Percentiles rank a stretch among this genome's conserved stretches.
Conservation (phyloP, 1,140 invertebrate species). For the Holcopasites calliopsidis region DNA sequence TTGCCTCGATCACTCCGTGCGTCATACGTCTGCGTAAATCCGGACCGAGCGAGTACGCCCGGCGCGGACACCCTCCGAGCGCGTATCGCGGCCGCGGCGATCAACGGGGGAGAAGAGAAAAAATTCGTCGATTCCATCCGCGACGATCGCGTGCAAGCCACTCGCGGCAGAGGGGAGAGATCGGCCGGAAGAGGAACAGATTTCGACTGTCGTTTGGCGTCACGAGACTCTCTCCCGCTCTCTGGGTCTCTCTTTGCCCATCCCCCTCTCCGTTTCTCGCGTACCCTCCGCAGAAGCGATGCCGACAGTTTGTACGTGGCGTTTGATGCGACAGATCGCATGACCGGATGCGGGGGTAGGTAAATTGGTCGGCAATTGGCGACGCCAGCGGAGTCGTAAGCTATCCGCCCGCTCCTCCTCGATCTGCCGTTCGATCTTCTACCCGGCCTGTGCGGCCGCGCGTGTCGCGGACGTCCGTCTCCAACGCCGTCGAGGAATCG, state of each 20-base stretch:
- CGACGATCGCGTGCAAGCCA: background rate
- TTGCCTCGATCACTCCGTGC: constrained; percentile 66
- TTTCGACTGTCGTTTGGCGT: background rate
- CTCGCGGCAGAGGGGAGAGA: background rate
- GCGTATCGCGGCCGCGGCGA: no score
- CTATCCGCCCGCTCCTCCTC: constrained; percentile 68
- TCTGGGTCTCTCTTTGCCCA: background rate
- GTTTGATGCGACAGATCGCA: constrained; percentile 78
- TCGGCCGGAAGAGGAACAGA: no score
- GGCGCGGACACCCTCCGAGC: constrained; percentile 38
- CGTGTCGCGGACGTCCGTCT: no score
- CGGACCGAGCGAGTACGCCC: constrained; percentile 60
- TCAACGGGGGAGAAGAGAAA: background rate
- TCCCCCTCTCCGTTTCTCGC: background rate
- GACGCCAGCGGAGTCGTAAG: constrained; percentile 77
- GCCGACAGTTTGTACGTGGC: constrained; percentile 59
- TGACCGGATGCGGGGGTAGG: constrained; percentile 80
- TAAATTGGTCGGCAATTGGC: constrained; percentile 80
- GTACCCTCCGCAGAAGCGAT: constrained; percentile 36
- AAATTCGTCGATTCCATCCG: background rate
- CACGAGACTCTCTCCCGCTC: background rate
- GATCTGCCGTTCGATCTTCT: constrained; percentile 64
- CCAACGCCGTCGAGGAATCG: no score
- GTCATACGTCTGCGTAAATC: constrained; percentile 67
- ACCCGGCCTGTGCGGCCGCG: no score